These are phyloP conservation scores for Neodiprion lecontei DNA, from an alignment of 1,140 invertebrate genomes.

Conservation along the genomic window DNA sequence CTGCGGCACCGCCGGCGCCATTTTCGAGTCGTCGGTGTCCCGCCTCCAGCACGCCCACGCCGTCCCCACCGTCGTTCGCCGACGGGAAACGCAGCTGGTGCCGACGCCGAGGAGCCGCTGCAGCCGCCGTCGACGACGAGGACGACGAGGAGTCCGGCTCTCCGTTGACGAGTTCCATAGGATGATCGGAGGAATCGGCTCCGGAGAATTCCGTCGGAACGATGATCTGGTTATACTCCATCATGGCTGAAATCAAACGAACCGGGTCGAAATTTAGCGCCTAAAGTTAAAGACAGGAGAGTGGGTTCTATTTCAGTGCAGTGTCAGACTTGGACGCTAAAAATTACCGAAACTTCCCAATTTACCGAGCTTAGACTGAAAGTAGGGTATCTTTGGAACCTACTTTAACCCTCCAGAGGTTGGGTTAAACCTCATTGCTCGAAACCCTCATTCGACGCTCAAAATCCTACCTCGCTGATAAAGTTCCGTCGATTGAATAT, in stretches of 20 bases:
- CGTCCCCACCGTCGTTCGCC: constrained; percentile 47
- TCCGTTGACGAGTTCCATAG: not conserved
- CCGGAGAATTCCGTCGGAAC: not conserved
- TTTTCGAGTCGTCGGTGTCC: constrained; percentile 58
- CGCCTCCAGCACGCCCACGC: constrained; percentile 59
- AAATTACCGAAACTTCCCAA: too few relatives aligned
- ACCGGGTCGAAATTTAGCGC: not conserved
- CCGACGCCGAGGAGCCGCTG: constrained; percentile 25
- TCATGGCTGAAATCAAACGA: constrained; percentile 23
- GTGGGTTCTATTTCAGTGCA: too few relatives aligned
- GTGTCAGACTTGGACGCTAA: too few relatives aligned
- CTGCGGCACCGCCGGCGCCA: constrained; percentile 47
- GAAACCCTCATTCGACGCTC: too few relatives aligned
- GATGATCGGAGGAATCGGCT: not conserved
- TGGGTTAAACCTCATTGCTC: too few relatives aligned
- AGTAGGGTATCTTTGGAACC: too few relatives aligned
- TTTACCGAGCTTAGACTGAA: too few relatives aligned
- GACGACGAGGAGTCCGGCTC: not conserved
- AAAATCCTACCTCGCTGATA: too few relatives aligned
- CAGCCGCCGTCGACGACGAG: constrained; percentile 25
- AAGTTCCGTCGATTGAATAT: too few relatives aligned
- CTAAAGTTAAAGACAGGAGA: not conserved
- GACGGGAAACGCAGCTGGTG: constrained; percentile 34
- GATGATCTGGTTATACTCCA: constrained; percentile 1
- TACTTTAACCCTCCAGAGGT: too few relatives aligned